These are phyloP conservation scores for Halesus radiatus DNA, from an alignment of 1,140 invertebrate genomes.

Conservation along the genomic window DNA sequence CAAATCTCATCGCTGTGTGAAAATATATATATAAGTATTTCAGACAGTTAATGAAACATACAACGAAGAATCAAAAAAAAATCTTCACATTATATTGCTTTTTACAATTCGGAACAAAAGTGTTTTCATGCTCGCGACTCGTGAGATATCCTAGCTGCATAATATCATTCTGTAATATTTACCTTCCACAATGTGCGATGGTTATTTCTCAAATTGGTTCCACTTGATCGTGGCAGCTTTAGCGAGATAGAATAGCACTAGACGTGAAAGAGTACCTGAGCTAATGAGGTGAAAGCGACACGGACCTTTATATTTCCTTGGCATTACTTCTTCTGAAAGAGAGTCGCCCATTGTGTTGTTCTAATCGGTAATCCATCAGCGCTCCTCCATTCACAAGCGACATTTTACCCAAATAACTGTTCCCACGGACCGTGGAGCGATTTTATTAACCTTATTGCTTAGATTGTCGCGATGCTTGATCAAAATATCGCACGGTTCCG, in stretches of 20 bases:
- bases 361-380: conserved; percentile 25
- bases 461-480: conserved; percentile 1
- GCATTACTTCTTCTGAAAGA: background rate
- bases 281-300: background rate
- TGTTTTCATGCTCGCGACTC: no score
- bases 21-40: no score
- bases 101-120: no score
- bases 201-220: no score
- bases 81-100: no score
- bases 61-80: no score
- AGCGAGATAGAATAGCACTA: background rate
- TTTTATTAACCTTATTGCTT: conserved; percentile 11
- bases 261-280: background rate
- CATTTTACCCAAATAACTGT: background rate
- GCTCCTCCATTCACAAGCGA: background rate
- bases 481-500: conserved; percentile 17
- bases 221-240: background rate
- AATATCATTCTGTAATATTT: no score
- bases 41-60: no score
- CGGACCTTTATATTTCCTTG: background rate
- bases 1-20: no score
- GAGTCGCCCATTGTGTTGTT: conserved; percentile 10
- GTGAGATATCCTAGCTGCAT: no score
- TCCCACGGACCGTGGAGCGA: conserved; percentile 15
- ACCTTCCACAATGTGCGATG: no score